A percentile compares a stretch with the other conserved stretches of the same genome.
These are phyloP conservation scores for Listronotus bonariensis DNA, from an alignment of 1,140 invertebrate species.

Conservation along the genomic window DNA sequence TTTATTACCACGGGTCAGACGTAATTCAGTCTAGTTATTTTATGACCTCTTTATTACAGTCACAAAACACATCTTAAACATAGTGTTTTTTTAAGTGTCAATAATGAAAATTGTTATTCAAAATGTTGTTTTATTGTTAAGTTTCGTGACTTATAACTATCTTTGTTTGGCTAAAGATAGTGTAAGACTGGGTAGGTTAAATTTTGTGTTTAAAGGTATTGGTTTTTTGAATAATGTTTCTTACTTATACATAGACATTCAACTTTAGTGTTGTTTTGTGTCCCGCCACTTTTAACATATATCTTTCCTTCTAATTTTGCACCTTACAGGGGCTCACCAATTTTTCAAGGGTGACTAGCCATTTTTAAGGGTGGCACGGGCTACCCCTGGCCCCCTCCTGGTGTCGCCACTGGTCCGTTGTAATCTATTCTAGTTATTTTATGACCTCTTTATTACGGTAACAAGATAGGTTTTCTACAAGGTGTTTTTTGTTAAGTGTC, in stretches of 20 bases:
- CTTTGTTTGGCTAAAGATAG: slow-evolving; percentile 21
- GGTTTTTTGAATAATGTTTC: too few relatives aligned
- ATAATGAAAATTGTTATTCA: neutral
- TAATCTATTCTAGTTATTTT: neutral
- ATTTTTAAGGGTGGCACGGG: too few relatives aligned
- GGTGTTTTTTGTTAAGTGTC: neutral
- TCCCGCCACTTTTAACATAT: too few relatives aligned
- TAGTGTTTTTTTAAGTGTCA: neutral
- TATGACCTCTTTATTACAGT: slow-evolving; percentile 4
- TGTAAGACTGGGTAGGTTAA: slow-evolving; percentile 19
- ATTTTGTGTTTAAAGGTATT: too few relatives aligned
- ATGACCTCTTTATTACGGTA: slow-evolving; percentile 3
- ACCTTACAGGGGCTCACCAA: too few relatives aligned
- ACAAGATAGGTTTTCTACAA: neutral
- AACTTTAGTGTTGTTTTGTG: too few relatives aligned
- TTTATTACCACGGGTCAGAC: slow-evolving; percentile 1
- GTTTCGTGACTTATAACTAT: neutral
- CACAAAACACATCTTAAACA: neutral
- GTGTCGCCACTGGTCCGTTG: neutral
- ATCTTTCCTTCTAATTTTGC: too few relatives aligned
- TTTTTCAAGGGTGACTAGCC: too few relatives aligned
- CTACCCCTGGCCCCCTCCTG: too few relatives aligned
- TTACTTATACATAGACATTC: too few relatives aligned
- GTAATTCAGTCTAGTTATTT: neutral
- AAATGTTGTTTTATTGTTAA: slow-evolving; percentile 1